A percentile compares a stretch with the other conserved stretches of the same genome.
Conservation (phyloP, 2,797 vertebrate genomes). For the Acomys russatus region DNA sequence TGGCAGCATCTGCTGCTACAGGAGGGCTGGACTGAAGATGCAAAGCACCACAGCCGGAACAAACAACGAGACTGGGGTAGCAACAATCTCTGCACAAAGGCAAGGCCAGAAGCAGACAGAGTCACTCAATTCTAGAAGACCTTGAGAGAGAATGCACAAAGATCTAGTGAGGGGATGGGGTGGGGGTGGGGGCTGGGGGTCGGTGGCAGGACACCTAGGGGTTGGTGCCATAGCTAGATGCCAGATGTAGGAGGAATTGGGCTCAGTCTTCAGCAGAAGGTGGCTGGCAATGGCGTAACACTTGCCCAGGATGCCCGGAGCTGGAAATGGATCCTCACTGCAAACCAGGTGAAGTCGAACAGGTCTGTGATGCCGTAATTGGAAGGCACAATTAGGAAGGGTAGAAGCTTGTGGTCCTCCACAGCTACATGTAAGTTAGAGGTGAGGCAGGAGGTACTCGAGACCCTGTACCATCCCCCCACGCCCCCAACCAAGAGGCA, state of each 20-base stretch:
- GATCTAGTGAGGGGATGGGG: neutral
- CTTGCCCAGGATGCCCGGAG: neutral
- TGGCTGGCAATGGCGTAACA: neutral
- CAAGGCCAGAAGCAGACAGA: neutral
- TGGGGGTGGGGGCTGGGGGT: accelerated
- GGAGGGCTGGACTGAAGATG: neutral
- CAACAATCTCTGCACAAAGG: neutral
- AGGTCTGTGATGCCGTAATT: neutral
- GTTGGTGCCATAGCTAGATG: neutral
- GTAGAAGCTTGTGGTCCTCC: no score
- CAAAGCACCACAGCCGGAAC: neutral
- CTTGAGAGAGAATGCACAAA: no score
- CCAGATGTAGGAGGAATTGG: neutral
- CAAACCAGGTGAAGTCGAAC: neutral
- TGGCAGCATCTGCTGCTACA: neutral
- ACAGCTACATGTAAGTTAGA: neutral
- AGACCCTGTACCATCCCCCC: neutral
- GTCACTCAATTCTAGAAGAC: neutral
- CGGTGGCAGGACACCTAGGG: neutral
- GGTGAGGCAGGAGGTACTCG: neutral
- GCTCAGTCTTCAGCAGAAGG: neutral
- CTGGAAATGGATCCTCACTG: neutral
- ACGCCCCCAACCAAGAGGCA: neutral
- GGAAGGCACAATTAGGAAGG: neutral
- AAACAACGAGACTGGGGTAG: neutral